Base-by-base conservation (phyloP, 2,888 invertebrate genomes). In the Luperina nickerlii region DNA sequence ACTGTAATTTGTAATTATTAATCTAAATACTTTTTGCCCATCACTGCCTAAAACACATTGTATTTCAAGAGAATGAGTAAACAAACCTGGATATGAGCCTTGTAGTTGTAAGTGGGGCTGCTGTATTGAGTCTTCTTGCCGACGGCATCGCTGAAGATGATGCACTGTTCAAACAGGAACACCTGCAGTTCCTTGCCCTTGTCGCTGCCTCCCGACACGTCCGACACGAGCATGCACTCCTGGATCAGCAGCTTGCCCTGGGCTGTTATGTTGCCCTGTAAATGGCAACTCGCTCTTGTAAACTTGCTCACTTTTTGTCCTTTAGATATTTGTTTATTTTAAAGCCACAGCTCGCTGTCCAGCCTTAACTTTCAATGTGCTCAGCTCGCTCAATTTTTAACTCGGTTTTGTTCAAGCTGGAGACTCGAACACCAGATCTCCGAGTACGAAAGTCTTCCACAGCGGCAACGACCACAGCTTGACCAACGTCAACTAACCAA, bases 131-230 rank as follows among this genome's bases (percentile, higher is more conserved):
- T 98, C 95, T 98, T 99, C 95, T 98, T 98, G 88, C 99, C 99
- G 75, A 99, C 98, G 78, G 99, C 98, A 93, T 99, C 99, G 91
- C 99, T 99, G 96, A 99, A 99, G 91, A 99, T 99, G 90, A 99
- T 98, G 93, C 99, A 99, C 96, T 99, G 99, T 94, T 99, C 99
- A 94, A 99, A 99, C 73, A 99, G 97, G 97, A 99, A 99, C 85
- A 99, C 99, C 95, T 99, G 98, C 92, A 99, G 97, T 90, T 99
- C 99, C 92, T 98, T 95, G 82, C 92, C 93, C 84, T 94, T 94
- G 81, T 95, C 96, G 82, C 91, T 94, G 76, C 93, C 91, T 78
- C 95, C 93, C 85, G 97, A 97, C 85, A 97, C 95, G 90, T 98
- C 98, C 0, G 98, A 97, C 90, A 98, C 98, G 74, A 97, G 94